Evolutionary conservation across 1,140 invertebrate species (phyloP).

Genomic region (Portunus trituberculatus): DNA sequence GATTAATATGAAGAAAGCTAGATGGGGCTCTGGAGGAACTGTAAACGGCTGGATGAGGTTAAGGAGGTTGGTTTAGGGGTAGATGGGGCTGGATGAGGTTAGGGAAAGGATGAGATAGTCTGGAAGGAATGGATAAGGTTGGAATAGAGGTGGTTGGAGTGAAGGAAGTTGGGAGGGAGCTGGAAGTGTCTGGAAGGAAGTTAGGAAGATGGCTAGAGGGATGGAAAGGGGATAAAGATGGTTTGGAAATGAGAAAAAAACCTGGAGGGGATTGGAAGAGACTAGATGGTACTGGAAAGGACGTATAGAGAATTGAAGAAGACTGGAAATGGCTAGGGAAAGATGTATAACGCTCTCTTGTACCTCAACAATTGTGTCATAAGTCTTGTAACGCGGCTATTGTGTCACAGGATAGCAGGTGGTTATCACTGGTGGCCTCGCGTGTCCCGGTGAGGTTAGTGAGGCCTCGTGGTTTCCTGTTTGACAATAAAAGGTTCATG

Average conservation of each 20-base stretch:
- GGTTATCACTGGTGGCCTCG: not conserved
- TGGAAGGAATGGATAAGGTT: no score
- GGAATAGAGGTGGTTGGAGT: not conserved
- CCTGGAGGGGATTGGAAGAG: not conserved
- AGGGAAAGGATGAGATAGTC: no score
- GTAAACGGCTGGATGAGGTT: not conserved
- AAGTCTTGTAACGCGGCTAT: not conserved
- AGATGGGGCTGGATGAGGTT: no score
- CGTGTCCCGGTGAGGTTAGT: not conserved
- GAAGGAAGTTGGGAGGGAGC: not conserved
- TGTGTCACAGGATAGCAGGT: not conserved
- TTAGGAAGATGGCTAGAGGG: no score
- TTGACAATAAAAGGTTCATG: constrained; percentile 1
- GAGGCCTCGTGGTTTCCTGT: not conserved
- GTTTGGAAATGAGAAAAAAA: not conserved
- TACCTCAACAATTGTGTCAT: not conserved
- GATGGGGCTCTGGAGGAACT: no score
- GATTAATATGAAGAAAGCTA: no score
- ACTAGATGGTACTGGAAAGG: not conserved
- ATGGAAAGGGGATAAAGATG: no score
- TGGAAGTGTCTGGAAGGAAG: no score
- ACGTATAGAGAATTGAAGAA: no score
- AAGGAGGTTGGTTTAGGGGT: no score
- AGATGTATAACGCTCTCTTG: no score
- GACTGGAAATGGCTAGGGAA: no score